Conservation (phyloP, 2,888 invertebrate species). For the Drosophila helvetica region DNA sequence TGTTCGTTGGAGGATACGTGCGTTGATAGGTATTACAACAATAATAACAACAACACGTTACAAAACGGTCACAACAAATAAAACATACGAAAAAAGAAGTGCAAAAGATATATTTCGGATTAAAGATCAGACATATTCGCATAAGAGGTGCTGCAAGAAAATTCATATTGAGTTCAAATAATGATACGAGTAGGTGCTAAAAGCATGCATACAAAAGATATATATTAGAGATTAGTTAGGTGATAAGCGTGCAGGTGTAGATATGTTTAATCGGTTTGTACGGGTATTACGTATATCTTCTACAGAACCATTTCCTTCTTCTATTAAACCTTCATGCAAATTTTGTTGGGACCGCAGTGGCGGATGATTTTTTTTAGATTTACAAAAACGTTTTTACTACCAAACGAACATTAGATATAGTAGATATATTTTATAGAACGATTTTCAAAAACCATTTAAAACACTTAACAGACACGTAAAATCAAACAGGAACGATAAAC, state of each 20-base stretch:
- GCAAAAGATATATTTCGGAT: slow-evolving; percentile 45
- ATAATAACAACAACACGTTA: slow-evolving; percentile 55
- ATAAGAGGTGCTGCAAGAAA: slow-evolving; percentile 31
- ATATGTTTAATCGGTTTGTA: slow-evolving; percentile 1
- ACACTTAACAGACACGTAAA: slow-evolving; percentile 43
- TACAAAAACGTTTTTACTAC: slow-evolving; percentile 25
- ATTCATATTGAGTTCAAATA: slow-evolving; percentile 35
- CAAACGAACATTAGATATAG: slow-evolving; percentile 13
- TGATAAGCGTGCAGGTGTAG: slow-evolving; percentile 38
- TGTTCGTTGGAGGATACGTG: slow-evolving; percentile 10
- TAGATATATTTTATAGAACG: neutral
- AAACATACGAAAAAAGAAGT: slow-evolving; percentile 51
- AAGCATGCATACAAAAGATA: slow-evolving; percentile 1
- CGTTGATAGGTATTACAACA: slow-evolving; percentile 57
- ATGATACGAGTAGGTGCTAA: slow-evolving; percentile 3
- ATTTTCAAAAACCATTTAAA: slow-evolving; percentile 15
- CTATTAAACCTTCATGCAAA: slow-evolving; percentile 36
- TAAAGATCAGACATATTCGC: slow-evolving; percentile 25
- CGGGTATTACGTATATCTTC: neutral
- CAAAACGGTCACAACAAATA: slow-evolving; percentile 40
- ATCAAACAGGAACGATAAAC: slow-evolving; percentile 34
- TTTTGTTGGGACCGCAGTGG: slow-evolving; percentile 8
- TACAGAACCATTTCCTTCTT: slow-evolving; percentile 33
- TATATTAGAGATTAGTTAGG: slow-evolving; percentile 1
- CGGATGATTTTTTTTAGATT: neutral